Evolutionary conservation across 2,797 vertebrate species (phyloP).

Genomic region (Sebastes iracundus): DNA sequence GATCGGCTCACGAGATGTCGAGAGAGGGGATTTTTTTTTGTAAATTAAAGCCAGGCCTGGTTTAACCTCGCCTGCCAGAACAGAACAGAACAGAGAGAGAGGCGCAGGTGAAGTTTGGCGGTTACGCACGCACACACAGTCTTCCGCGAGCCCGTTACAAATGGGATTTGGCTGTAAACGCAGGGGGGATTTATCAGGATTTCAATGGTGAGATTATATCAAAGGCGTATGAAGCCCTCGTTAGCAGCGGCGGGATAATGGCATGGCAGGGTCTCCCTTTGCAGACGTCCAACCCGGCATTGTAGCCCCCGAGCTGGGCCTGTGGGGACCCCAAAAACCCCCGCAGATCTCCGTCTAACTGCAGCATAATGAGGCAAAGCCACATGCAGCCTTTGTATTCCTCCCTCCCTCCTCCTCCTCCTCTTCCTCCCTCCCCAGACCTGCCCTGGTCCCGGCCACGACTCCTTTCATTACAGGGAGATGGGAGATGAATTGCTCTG

Average conservation of each 20-base stretch:
- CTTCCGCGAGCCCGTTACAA: conserved; percentile 83
- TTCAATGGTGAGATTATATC: conserved; percentile 95
- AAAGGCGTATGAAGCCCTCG: conserved; percentile 95
- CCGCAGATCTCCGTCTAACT: conserved; percentile 88
- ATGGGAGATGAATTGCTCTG: conserved; percentile 90
- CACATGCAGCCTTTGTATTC: conserved; percentile 91
- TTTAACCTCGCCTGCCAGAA: conserved; percentile 86
- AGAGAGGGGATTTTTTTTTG: conserved; percentile 61
- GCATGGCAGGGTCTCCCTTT: conserved; percentile 89
- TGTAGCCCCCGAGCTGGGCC: conserved; percentile 89
- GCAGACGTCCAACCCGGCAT: conserved; percentile 87
- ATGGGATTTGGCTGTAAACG: conserved; percentile 94
- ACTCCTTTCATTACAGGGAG: conserved; percentile 89
- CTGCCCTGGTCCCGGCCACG: conserved; percentile 85
- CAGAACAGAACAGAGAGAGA: conserved; percentile 19
- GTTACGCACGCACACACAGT: conserved; percentile 26
- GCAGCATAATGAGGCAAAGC: conserved; percentile 94
- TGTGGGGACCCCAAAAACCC: conserved; percentile 87
- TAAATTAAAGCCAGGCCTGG: conserved; percentile 75
- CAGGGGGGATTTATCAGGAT: conserved; percentile 91
- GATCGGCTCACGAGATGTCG: conserved; percentile 84
- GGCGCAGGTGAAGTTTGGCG: conserved; percentile 78
- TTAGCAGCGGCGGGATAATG: conserved; percentile 92
- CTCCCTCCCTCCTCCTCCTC: not conserved
- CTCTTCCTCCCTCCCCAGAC: conserved; percentile 31